phyloP scores from a whole-genome alignment of 2,113 vertebrate genomes.

The Alouatta palliata region DNA sequence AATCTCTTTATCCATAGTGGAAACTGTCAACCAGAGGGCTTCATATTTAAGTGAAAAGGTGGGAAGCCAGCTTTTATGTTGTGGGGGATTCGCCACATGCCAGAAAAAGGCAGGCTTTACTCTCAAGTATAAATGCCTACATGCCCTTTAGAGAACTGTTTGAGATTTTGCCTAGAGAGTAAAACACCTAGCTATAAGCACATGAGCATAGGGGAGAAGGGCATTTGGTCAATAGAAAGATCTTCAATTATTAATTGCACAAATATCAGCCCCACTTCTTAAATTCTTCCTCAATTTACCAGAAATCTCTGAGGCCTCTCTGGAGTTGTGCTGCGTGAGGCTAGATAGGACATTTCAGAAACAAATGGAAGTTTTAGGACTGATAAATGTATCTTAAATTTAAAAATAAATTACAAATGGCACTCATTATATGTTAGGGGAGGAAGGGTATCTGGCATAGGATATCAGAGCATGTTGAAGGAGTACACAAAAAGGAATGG shows the following conservation, averaged over 20 bases:
- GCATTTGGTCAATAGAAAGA: neutral
- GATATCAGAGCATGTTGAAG: neutral
- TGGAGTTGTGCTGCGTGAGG: neutral
- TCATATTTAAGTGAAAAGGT: neutral
- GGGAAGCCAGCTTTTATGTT: neutral
- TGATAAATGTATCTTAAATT: neutral
- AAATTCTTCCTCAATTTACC: neutral
- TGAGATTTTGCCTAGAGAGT: neutral
- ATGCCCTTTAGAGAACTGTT: neutral
- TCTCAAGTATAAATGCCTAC: neutral
- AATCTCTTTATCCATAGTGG: neutral
- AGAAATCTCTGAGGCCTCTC: neutral
- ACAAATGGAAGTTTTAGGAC: neutral
- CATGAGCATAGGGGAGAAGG: neutral
- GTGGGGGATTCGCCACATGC: neutral
- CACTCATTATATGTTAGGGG: neutral
- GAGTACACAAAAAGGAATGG: neutral
- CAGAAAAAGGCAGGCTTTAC: neutral
- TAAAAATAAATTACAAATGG: neutral
- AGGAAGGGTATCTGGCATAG: neutral
- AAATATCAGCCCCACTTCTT: neutral
- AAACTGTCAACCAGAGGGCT: neutral
- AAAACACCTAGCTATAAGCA: neutral
- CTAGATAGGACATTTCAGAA: neutral
- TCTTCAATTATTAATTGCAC: neutral